These are phyloP conservation scores for Acleris laterana DNA, from an alignment of 2,888 invertebrate species.

Conservation along the genomic window DNA sequence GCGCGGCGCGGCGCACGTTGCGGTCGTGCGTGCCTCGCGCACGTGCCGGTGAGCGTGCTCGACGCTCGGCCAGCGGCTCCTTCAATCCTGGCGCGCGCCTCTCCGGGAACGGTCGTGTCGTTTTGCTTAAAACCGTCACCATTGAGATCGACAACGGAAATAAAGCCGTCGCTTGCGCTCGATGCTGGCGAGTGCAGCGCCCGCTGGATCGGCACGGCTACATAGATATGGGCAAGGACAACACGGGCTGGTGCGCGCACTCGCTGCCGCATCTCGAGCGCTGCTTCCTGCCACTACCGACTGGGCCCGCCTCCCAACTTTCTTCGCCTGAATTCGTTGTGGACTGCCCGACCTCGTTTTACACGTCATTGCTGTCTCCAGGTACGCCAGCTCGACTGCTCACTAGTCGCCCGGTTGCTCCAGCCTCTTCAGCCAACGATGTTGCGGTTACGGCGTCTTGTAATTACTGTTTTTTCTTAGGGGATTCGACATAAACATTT, in stretches of 20 bases:
- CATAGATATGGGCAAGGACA: conserved; percentile 78
- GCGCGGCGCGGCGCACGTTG: conserved; percentile 53
- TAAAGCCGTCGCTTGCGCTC: conserved; percentile 64
- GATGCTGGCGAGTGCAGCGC: conserved; percentile 57
- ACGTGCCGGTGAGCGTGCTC: conserved; percentile 62
- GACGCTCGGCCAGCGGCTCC: conserved; percentile 56
- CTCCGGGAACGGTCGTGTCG: conserved; percentile 71
- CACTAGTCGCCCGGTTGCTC: not conserved
- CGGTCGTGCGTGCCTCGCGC: conserved; percentile 56
- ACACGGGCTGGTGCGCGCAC: conserved; percentile 46
- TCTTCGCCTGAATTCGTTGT: conserved; percentile 31
- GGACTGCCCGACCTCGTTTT: conserved; percentile 35
- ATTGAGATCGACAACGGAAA: conserved; percentile 61
- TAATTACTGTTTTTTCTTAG: no score
- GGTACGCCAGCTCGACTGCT: conserved; percentile 13
- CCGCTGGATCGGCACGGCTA: conserved; percentile 82
- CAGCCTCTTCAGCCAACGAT: no score
- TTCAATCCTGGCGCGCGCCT: conserved; percentile 74
- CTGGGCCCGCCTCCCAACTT: conserved; percentile 28
- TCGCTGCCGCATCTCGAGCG: conserved; percentile 40
- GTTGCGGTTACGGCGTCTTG: no score
- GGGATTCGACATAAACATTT: no score
- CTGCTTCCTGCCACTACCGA: conserved; percentile 48
- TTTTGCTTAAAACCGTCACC: conserved; percentile 47
- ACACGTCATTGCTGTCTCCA: conserved; percentile 36